Evolutionary conservation across 2,888 invertebrate genomes (phyloP).

Genomic region (Linyphia triangularis): DNA sequence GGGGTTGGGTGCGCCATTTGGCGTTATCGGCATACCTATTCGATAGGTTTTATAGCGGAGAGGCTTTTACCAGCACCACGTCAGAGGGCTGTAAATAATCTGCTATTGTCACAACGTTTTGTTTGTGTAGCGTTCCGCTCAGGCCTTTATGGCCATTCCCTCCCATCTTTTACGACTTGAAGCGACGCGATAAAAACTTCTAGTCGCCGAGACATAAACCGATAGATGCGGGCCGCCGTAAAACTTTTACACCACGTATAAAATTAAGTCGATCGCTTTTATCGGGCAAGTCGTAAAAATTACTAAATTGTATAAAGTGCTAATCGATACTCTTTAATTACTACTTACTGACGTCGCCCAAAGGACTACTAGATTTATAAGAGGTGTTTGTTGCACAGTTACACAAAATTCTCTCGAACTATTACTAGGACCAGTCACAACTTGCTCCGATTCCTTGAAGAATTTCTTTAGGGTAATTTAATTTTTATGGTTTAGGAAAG

Average conservation of each 20-base stretch:
- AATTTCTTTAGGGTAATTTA: too few relatives aligned
- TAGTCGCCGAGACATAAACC: constrained; percentile 64
- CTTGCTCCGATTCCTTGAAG: too few relatives aligned
- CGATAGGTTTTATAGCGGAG: constrained; percentile 71
- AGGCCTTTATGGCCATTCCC: constrained; percentile 71
- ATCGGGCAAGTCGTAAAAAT: constrained; percentile 69
- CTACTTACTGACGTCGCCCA: not conserved
- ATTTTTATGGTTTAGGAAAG: too few relatives aligned
- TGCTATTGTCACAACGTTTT: constrained; percentile 73
- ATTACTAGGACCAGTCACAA: too few relatives aligned
- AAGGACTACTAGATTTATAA: constrained; percentile 10
- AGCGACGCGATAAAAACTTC: constrained; percentile 72
- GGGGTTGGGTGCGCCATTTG: constrained; percentile 51
- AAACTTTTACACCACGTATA: constrained; percentile 71
- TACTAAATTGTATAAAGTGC: constrained; percentile 69
- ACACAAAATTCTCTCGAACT: too few relatives aligned
- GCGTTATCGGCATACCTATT: constrained; percentile 68
- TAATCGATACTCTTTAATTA: constrained; percentile 71
- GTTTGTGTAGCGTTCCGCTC: constrained; percentile 67
- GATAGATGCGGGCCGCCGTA: constrained; percentile 59
- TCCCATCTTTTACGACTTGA: constrained; percentile 70
- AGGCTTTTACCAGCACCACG: constrained; percentile 61
- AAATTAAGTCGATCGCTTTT: constrained; percentile 71
- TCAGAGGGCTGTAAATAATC: constrained; percentile 72
- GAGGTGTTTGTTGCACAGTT: too few relatives aligned